These are phyloP conservation scores for Chymomyza caudatula DNA, from an alignment of 2,888 invertebrate genomes.

Conservation along the genomic window DNA sequence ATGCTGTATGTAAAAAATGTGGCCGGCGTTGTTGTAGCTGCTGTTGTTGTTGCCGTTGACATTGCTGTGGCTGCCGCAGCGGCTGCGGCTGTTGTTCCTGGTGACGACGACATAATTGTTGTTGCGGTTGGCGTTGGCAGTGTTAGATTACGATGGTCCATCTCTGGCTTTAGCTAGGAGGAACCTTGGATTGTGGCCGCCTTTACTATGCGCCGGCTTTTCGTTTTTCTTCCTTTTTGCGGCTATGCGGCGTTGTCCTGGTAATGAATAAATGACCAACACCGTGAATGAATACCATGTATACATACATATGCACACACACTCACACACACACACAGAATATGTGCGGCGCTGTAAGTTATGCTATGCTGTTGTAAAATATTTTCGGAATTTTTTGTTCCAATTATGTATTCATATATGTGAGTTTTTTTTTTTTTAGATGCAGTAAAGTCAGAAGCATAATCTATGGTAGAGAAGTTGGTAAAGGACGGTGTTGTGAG, in stretches of 20 bases:
- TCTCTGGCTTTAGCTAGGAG: conserved; percentile 42
- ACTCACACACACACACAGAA: no score
- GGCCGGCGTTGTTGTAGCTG: conserved; percentile 58
- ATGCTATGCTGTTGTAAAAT: conserved; percentile 47
- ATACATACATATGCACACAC: conserved; percentile 11
- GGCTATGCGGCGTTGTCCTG: conserved; percentile 16
- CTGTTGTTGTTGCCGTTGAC: conserved; percentile 19
- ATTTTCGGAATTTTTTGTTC: conserved; percentile 71
- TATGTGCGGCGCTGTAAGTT: neutral
- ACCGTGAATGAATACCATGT: neutral
- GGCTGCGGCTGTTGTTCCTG: conserved; percentile 42
- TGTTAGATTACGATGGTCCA: conserved; percentile 69
- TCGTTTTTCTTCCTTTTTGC: neutral
- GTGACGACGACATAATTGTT: conserved; percentile 56
- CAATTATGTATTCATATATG: conserved; percentile 68
- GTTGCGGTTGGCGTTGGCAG: conserved; percentile 66
- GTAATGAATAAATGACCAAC: conserved; percentile 31
- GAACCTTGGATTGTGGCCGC: conserved; percentile 17
- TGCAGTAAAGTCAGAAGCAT: neutral
- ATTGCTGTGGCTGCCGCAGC: conserved; percentile 41
- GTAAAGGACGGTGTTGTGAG: neutral
- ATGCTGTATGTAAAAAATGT: conserved; percentile 77
- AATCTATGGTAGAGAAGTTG: neutral
- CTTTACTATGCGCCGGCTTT: neutral
- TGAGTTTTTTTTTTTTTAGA: neutral